Base-by-base conservation (phyloP, 1,140 invertebrate species). In the Procambarus virginalis region DNA sequence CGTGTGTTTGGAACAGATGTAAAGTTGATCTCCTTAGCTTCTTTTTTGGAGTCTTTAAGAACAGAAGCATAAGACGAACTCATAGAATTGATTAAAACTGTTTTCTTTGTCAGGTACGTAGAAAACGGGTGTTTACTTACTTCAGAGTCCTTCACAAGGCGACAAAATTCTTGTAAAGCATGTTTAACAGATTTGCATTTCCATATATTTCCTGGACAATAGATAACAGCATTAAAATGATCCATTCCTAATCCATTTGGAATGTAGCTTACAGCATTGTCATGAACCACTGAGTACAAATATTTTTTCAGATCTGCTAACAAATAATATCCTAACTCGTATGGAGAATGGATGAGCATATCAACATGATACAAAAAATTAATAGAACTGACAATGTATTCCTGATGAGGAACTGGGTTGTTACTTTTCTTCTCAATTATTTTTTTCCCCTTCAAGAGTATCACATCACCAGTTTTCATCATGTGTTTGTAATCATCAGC, bases 351-450 rank as follows among this genome's bases (percentile, higher is more conserved):
- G 34, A 83, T 46, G 9, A 83, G 58, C 34, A 83, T 60, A 6
- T 83, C 17, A 45, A 48, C 80, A 68, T 83, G 14, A 48, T 83
- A 83, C 14, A 68, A 17, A 64, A 58, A 17, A 22, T 68, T 45
- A 12, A 83, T 60, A 68, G 80, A 83, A 8, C 22, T 68, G 8
- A 83, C 80, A 68, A 45, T 68, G 20, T 45, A 45, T 2, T 14
- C 14, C 45, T 64, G 20, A 83, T 55, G 51, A 48, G 22, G 20
- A 2, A 22, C 4, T 60, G 20, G 1, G 20, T 17, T 64, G 20
- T 64, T 17, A 20, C 60, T 17, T 20, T 12, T 64, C 14, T 17
- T 64, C 60, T 64, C 60, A 64, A 17, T 64, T 20, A 64, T 17
- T 64, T 64, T 64, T 5, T 10, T 20, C 17, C 60, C 60, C 3